These are phyloP conservation scores for Neomorphus geoffroyi DNA, from an alignment of 2,797 vertebrate genomes.

Conservation along the genomic window DNA sequence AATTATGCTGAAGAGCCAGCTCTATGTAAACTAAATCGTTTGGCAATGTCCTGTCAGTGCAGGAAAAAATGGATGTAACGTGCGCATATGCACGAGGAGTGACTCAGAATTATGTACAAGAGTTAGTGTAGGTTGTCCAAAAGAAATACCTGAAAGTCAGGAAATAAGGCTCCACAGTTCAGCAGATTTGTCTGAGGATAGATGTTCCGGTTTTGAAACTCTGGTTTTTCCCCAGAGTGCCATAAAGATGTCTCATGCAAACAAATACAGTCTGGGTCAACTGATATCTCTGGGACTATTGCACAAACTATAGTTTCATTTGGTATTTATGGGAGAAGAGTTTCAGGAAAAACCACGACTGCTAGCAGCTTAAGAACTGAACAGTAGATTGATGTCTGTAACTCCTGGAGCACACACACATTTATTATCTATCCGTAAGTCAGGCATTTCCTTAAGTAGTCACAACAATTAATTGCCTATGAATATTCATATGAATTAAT, in stretches of 20 bases:
- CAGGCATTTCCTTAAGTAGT: constrained; percentile 14
- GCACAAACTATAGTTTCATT: constrained; percentile 64
- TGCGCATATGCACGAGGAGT: constrained; percentile 55
- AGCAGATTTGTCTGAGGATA: constrained; percentile 73
- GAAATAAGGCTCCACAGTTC: constrained; percentile 71
- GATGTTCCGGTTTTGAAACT: constrained; percentile 73
- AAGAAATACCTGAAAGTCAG: constrained; percentile 80
- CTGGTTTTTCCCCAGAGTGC: constrained; percentile 69
- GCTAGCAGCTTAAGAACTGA: not conserved
- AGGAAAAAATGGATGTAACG: constrained; percentile 46
- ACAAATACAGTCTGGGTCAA: constrained; percentile 74
- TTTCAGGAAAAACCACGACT: constrained; percentile 27
- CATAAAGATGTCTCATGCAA: constrained; percentile 73
- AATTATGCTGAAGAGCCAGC: constrained; percentile 39
- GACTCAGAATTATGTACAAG: constrained; percentile 75
- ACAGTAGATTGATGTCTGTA: not conserved
- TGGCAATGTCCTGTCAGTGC: constrained; percentile 49
- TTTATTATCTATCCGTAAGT: not conserved
- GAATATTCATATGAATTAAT: constrained; percentile 18
- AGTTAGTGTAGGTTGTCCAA: constrained; percentile 70
- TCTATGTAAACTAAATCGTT: constrained; percentile 40
- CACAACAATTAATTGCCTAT: not conserved
- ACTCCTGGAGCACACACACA: not conserved
- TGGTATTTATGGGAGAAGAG: constrained; percentile 22
- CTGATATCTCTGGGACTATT: constrained; percentile 57